These are phyloP conservation scores for Sebastes schlegelii DNA, from an alignment of 2,113 vertebrate genomes.

Conservation along the genomic window DNA sequence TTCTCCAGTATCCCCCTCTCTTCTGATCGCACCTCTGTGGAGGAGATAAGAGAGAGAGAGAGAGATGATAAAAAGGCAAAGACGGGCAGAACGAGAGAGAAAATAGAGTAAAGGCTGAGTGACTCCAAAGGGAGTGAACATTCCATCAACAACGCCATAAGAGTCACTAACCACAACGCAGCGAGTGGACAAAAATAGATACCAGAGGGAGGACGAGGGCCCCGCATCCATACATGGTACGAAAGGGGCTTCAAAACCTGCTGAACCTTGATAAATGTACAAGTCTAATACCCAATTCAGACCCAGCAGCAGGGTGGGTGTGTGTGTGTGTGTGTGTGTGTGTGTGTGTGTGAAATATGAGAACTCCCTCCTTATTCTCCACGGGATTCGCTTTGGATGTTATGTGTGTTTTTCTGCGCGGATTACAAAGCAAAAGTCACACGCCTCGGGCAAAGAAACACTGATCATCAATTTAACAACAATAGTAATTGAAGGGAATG, in stretches of 20 bases:
- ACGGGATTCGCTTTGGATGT: constrained; percentile 21
- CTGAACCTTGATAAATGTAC: constrained; percentile 62
- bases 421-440: constrained; percentile 37
- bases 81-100: constrained; percentile 9
- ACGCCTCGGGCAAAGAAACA: constrained; percentile 11
- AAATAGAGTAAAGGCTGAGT: constrained; percentile 11
- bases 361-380: constrained; percentile 30
- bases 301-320: constrained; percentile 1
- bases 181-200: constrained; percentile 50
- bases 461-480: constrained; percentile 51
- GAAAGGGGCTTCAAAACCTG: constrained; percentile 59
- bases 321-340: too few relatives aligned
- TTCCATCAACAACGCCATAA: constrained; percentile 45
- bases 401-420: constrained; percentile 24
- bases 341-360: constrained; percentile 38
- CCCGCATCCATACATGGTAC: constrained; percentile 56
- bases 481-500: constrained; percentile 45
- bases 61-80: constrained; percentile 42
- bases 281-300: constrained; percentile 47
- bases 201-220: constrained; percentile 41
- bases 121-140: constrained; percentile 32
- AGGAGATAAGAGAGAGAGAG: constrained; percentile 28
- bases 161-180: constrained; percentile 43
- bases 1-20: constrained; percentile 84
- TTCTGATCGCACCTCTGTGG: constrained; percentile 81